Evolutionary conservation across 1,140 invertebrate genomes (phyloP).

Genomic region (Drosophila arizonae): DNA sequence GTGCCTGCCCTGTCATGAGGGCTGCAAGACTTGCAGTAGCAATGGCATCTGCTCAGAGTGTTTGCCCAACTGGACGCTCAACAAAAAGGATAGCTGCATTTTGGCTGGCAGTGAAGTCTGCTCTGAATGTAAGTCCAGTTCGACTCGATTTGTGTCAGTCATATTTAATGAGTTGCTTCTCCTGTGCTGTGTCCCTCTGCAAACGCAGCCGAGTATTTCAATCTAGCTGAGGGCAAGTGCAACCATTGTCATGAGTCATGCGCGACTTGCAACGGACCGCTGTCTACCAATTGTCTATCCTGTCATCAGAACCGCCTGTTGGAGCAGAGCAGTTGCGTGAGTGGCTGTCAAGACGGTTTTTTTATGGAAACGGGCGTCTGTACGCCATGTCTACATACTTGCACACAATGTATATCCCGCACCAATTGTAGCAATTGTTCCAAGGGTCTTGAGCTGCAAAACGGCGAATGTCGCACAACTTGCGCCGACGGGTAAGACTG

Average conservation of each 20-base stretch:
- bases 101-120: constrained; percentile 87
- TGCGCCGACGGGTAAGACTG: constrained; percentile 86
- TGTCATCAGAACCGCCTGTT: constrained; percentile 89
- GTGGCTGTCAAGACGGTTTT: constrained; percentile 88
- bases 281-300: constrained; percentile 90
- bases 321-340: constrained; percentile 88
- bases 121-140: constrained; percentile 84
- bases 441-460: constrained; percentile 88
- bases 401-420: constrained; percentile 89
- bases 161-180: neutral
- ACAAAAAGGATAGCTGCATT: constrained; percentile 88
- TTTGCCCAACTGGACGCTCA: constrained; percentile 88
- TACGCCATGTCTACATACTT: constrained; percentile 90
- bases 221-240: constrained; percentile 85
- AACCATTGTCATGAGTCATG: constrained; percentile 90
- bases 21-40: constrained; percentile 88
- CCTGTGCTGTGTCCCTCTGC: neutral
- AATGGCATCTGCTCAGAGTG: constrained; percentile 87
- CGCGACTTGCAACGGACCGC: constrained; percentile 90
- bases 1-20: constrained; percentile 88
- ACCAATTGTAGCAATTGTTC: constrained; percentile 91
- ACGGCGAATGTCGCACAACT: constrained; percentile 89
- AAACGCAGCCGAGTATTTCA: constrained; percentile 87
- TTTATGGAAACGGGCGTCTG: constrained; percentile 88
- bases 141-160: neutral